Evolutionary conservation across 1,140 invertebrate genomes (phyloP), one percentile per base, ranked within the genome.

Genomic region (Asobara japonica): DNA sequence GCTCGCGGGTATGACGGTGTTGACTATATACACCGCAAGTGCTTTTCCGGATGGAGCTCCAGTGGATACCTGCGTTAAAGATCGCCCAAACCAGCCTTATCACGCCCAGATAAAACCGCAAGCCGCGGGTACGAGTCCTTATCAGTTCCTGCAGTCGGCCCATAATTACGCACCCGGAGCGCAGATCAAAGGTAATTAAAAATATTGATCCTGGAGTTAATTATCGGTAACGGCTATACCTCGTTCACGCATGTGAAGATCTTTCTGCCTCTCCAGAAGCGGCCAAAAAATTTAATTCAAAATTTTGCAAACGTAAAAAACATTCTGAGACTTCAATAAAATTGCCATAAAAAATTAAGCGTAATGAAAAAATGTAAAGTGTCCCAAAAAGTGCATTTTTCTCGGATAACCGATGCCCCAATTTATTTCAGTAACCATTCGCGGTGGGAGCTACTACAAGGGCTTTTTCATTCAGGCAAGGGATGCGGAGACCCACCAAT

Each of bases 401-500:
- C 2, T 18, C 1, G n/a, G 6, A 2, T 45, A 45, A 16, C 6
- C n/a, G n/a, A 41, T 6, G n/a, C 10, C 18, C n/a, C 25, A 7
- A 56, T 56, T 71, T 51, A n/a, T 70, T 85, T 20, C 83, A 92
- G 92, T 93, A 30, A 90, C 87, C 29, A 91, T 93, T 62, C 84
- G 87, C 36, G 92, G 91, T 0, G 80, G 83, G 0, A 82, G 89
- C 16, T 56, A 56, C 51, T 95, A 94, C 84, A 91, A 93, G 75
- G 94, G 94, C 10, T 94, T 95, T 87, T 93, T 95, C 82, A 82
- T 95, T n/a, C 93, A 94, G 85, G 93, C 93, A 0, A 90, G 93
- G 56, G 93, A 94, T 75, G 88, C 89, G 0, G 85, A 89, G 22
- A 91, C 91, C 0, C 88, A 93, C 74, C 86, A 91, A 72, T 94